Percentiles rank a stretch among this genome's conserved stretches.
These are phyloP conservation scores for Hycleus phaleratus DNA, from an alignment of 1,140 invertebrate genomes.

Conservation along the genomic window DNA sequence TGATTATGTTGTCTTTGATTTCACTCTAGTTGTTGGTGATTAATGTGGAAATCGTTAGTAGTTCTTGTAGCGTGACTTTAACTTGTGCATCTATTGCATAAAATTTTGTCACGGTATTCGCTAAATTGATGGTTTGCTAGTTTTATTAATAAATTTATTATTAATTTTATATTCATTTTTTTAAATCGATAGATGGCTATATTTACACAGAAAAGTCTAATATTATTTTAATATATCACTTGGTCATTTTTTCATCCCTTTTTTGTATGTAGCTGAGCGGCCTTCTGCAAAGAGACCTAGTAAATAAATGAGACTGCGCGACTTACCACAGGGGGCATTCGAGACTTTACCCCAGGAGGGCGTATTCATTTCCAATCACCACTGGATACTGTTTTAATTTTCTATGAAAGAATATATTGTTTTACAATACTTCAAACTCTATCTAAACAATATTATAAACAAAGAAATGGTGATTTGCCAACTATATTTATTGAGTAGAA, in stretches of 20 bases:
- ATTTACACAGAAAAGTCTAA: background rate
- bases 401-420: constrained; percentile 38
- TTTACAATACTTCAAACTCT: constrained; percentile 33
- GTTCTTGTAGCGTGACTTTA: constrained; percentile 8
- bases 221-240: background rate
- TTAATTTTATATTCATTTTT: background rate
- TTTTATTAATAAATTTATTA: background rate
- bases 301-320: constrained; percentile 40
- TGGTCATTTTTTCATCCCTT: background rate
- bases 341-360: constrained; percentile 33
- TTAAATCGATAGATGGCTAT: background rate
- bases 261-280: constrained; percentile 3
- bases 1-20: constrained; percentile 4
- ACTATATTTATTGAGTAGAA: too few relatives aligned
- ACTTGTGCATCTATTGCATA: constrained; percentile 7
- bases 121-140: constrained; percentile 1
- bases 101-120: constrained; percentile 15
- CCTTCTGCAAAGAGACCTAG: constrained; percentile 35
- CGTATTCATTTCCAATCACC: constrained; percentile 42
- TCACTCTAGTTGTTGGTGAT: constrained; percentile 3
- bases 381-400: constrained; percentile 41
- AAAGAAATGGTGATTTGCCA: too few relatives aligned
- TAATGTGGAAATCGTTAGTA: constrained; percentile 13
- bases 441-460: constrained; percentile 2
- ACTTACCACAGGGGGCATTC: constrained; percentile 37